Evolutionary conservation across 2,113 vertebrate genomes (phyloP).

Genomic region (Lepus americanus): DNA sequence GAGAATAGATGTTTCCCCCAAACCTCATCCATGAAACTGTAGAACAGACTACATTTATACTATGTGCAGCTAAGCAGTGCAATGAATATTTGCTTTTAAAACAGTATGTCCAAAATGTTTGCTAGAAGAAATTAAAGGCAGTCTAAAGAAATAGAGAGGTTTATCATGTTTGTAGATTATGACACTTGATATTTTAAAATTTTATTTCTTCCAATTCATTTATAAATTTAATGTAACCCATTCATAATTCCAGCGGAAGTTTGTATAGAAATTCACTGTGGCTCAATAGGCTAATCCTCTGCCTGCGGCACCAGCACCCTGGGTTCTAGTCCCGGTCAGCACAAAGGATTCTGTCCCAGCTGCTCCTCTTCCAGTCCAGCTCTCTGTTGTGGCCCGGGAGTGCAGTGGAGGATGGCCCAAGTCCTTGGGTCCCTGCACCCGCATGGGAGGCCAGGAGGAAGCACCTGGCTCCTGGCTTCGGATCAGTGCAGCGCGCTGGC

Average conservation of each 20-base stretch:
- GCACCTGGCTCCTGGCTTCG: too few relatives aligned
- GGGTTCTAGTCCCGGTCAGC: too few relatives aligned
- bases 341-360: too few relatives aligned
- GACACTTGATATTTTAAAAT: not conserved
- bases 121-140: not conserved
- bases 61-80: not conserved
- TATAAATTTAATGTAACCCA: not conserved
- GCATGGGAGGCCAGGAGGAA: too few relatives aligned
- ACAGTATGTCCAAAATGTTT: not conserved
- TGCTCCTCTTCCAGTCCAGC: too few relatives aligned
- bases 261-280: not conserved
- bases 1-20: not conserved
- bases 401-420: too few relatives aligned
- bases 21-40: not conserved
- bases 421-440: too few relatives aligned
- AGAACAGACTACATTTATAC: not conserved
- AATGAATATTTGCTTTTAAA: not conserved
- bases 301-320: too few relatives aligned
- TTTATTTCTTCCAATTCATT: not conserved
- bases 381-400: too few relatives aligned
- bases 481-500: too few relatives aligned
- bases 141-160: not conserved
- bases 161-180: not conserved
- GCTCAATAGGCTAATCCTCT: too few relatives aligned
- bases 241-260: not conserved